Percentiles rank a stretch among this genome's conserved stretches.
Conservation (phyloP, 2,888 invertebrate genomes). For the Euspilapteryx auroguttella region DNA sequence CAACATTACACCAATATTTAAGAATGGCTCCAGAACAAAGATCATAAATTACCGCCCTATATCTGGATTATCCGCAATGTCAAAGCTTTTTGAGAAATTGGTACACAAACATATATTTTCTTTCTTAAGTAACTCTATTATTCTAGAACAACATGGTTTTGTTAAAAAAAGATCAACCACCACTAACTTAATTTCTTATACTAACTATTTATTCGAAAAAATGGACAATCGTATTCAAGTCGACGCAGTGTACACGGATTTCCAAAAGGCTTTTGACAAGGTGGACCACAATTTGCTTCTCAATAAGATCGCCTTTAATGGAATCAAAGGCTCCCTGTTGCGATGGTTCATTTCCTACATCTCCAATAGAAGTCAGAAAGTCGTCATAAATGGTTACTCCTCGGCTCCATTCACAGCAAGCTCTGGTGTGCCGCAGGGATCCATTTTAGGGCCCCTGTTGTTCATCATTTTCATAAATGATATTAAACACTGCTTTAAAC, state of each 20-base stretch:
- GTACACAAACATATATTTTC: constrained; percentile 9
- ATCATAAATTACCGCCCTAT: constrained; percentile 8
- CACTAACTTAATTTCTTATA: neutral
- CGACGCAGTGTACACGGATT: constrained; percentile 1
- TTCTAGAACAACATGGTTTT: constrained; percentile 10
- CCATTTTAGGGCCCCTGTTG: constrained; percentile 9
- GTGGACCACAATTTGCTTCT: constrained; percentile 5
- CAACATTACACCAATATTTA: constrained; percentile 7
- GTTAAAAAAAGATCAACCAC: neutral
- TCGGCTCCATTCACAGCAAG: constrained; percentile 4
- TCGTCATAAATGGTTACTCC: constrained; percentile 7
- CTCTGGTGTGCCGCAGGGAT: constrained; percentile 11
- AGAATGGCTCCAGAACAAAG: constrained; percentile 6
- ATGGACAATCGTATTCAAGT: constrained; percentile 2
- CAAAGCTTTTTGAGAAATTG: constrained; percentile 10
- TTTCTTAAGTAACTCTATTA: constrained; percentile 6
- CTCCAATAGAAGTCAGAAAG: constrained; percentile 8
- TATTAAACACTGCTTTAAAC: constrained; percentile 6
- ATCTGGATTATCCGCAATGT: constrained; percentile 1
- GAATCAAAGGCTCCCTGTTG: constrained; percentile 7
- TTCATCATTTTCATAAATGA: constrained; percentile 10
- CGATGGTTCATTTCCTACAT: constrained; percentile 9
- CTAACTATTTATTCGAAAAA: constrained; percentile 2
- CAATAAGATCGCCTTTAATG: constrained; percentile 6
- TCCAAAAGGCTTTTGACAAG: constrained; percentile 3